These are phyloP conservation scores for Isichthys henryi DNA, from an alignment of 2,113 vertebrate genomes.

Conservation along the genomic window DNA sequence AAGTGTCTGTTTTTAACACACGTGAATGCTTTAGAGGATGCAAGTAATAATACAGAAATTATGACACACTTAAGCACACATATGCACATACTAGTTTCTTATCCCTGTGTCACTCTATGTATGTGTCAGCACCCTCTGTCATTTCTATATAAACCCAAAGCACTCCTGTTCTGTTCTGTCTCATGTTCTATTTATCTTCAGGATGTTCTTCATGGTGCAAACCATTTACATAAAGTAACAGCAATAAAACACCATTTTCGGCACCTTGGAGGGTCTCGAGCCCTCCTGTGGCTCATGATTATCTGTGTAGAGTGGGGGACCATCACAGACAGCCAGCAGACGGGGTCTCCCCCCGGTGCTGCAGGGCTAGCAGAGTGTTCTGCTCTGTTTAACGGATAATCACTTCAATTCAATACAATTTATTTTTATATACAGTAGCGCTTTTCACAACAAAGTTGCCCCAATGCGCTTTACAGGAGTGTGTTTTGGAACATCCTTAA, in stretches of 20 bases:
- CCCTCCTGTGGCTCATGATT: background rate
- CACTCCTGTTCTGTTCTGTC: background rate
- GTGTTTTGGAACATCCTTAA: too few species aligned
- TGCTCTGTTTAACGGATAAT: background rate
- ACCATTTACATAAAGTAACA: background rate
- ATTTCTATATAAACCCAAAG: background rate
- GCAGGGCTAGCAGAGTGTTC: background rate
- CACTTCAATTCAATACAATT: too few species aligned
- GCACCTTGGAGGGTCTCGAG: background rate
- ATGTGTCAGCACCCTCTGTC: background rate
- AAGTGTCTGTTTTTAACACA: background rate
- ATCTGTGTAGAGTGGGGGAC: background rate
- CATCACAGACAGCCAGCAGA: background rate
- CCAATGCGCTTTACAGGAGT: too few species aligned
- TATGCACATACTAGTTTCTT: background rate
- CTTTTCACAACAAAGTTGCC: too few species aligned
- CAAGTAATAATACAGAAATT: background rate
- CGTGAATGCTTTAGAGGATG: background rate
- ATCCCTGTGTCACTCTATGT: background rate
- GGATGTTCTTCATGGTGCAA: background rate
- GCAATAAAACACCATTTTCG: background rate
- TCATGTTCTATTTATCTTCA: background rate
- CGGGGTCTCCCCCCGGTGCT: background rate
- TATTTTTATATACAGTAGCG: too few species aligned
- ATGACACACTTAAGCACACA: background rate